Evolutionary conservation across 2,113 vertebrate genomes (phyloP), one percentile per base, ranked within the genome.

Genomic region (Prunella himalayana): DNA sequence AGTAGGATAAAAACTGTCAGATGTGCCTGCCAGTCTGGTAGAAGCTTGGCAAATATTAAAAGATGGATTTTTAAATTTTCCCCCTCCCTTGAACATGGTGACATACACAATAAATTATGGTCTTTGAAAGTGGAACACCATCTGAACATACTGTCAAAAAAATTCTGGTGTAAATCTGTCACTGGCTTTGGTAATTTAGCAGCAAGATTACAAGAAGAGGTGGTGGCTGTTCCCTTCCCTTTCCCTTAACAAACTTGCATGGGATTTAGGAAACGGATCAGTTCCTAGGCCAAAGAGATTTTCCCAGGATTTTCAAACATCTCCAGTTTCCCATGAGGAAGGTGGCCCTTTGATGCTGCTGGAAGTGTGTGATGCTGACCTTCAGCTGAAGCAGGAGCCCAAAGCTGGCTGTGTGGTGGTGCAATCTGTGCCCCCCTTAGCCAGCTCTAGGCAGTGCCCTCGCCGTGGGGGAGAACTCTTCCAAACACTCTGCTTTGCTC

Each of bases 1-100:
- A 95, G 39, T 44, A 82, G 37, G 61, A 57, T 72, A 61, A 82
- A 82, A 85, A 85, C 66, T 56, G 30, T 95, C 69, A 89, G 56
- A 84, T 87, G 57, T 65, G 44, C 42, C 27, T 87, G 33, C 77
- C 37, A 23, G 23, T 75, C 49, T 63, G 21, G 31, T 87, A 71
- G 61, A 90, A 83, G 33, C 44, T 78, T 82, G 63, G 63, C 42
- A 90, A 73, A 30, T 85, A 84, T 50, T 65, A 50, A 60, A 85
- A 87, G 57, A 61, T 49, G 30, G 9, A 42, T 84, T 71, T 71
- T 60, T 2, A 33, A 54, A 33, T 21, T 15, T 4, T 5, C 1
- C 2, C 19, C 8, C 10, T 37, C 6, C 6, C 37, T 61, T 57
- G 8, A 73, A 66, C 15, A 12, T 44, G 27, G 20, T 81, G 72